Conservation (phyloP, 1,140 invertebrate species). For the Drosophila willistoni region DNA sequence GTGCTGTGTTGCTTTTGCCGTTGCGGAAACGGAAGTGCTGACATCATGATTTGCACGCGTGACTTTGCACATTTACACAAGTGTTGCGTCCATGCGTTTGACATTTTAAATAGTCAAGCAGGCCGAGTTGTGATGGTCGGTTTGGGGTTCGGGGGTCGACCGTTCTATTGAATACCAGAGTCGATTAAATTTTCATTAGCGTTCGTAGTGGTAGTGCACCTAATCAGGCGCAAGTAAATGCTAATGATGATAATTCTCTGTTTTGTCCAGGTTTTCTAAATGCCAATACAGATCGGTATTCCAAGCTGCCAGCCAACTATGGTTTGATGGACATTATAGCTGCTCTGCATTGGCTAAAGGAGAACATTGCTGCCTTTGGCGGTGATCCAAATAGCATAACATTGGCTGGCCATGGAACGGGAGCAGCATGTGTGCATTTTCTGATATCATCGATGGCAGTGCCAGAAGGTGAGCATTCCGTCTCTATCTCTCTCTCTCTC, state of each 20-base stretch:
- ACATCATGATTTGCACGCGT: constrained; percentile 81
- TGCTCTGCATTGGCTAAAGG: constrained; percentile 96
- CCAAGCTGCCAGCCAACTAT: constrained; percentile 94
- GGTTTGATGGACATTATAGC: constrained; percentile 98
- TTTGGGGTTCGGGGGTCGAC: neutral
- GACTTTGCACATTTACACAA: constrained; percentile 68
- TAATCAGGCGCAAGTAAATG: constrained; percentile 58
- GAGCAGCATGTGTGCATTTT: constrained; percentile 97
- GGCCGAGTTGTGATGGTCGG: neutral
- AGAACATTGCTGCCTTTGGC: constrained; percentile 96
- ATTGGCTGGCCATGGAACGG: constrained; percentile 96
- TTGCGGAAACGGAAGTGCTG: constrained; percentile 77
- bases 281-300: constrained; percentile 92
- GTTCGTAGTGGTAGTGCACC: constrained; percentile 13
- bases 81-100: constrained; percentile 49
- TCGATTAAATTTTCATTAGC: constrained; percentile 67
- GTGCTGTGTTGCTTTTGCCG: constrained; percentile 9
- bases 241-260: constrained; percentile 46
- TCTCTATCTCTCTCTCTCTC: neutral
- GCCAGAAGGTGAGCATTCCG: constrained; percentile 90
- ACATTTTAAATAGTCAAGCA: constrained; percentile 63
- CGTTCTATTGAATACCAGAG: constrained; percentile 26
- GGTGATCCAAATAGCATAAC: constrained; percentile 97
- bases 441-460: constrained; percentile 96
- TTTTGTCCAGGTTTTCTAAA: constrained; percentile 90